Evolutionary conservation across 2,113 vertebrate species (phyloP).

Genomic region (Pimephales promelas): DNA sequence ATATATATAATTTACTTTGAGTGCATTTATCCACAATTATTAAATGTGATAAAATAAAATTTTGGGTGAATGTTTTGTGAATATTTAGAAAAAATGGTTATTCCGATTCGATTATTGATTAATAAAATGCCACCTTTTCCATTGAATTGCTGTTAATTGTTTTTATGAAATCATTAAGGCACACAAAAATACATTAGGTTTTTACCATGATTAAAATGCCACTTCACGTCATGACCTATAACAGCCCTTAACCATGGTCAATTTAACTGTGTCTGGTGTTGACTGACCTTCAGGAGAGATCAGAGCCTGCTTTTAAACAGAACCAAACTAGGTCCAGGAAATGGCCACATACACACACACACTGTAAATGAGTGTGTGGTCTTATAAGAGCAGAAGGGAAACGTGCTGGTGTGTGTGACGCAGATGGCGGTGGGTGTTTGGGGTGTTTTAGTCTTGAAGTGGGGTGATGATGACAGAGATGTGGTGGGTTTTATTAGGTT

Average conservation of each 20-base stretch:
- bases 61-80: not conserved
- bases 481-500: not conserved
- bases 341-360: constrained; percentile 39
- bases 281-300: constrained; percentile 69
- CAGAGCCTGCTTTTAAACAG: constrained; percentile 59
- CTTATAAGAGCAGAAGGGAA: not conserved
- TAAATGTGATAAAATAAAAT: not conserved
- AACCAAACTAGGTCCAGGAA: constrained; percentile 52
- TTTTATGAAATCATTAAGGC: not conserved
- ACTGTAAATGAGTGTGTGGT: not conserved
- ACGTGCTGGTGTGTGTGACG: constrained; percentile 39
- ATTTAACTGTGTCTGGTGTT: constrained; percentile 44
- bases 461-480: constrained; percentile 22
- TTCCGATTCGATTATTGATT: not conserved
- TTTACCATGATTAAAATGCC: not conserved
- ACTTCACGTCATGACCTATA: not conserved
- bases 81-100: not conserved
- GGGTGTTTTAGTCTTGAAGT: constrained; percentile 7
- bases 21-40: not conserved
- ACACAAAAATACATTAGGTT: not conserved
- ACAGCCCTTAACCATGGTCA: not conserved
- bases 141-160: not conserved
- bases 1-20: not conserved
- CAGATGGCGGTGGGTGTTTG: constrained; percentile 41
- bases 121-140: not conserved